phyloP scores from a whole-genome alignment of 1,140 invertebrate species.

The Aphaenogaster floridana region DNA sequence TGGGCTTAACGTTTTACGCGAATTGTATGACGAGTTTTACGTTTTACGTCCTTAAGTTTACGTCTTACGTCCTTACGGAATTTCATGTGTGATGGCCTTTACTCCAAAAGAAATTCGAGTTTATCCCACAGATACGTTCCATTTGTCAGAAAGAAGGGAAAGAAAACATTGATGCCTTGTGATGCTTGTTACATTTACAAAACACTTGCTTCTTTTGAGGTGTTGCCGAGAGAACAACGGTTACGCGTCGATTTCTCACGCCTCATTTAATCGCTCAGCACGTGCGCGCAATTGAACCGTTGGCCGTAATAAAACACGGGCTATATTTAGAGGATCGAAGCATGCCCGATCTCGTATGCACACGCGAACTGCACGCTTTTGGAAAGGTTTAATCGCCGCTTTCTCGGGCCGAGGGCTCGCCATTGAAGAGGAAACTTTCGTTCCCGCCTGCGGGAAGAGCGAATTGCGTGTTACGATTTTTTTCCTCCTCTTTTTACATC shows the following conservation, averaged over 20 bases:
- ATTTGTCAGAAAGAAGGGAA: neutral
- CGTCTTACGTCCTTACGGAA: no score
- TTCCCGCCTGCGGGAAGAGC: neutral
- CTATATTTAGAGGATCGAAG: slow-evolving; percentile 53
- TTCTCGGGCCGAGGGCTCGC: neutral
- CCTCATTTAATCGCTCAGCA: slow-evolving; percentile 17
- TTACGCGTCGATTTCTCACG: slow-evolving; percentile 7
- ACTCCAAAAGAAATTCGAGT: no score
- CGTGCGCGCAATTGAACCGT: slow-evolving; percentile 34
- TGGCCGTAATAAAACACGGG: slow-evolving; percentile 12
- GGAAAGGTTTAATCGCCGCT: slow-evolving; percentile 25
- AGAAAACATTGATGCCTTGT: neutral
- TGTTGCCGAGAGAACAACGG: neutral
- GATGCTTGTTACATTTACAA: neutral
- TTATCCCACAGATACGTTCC: neutral
- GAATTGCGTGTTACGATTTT: neutral
- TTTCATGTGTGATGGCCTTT: no score
- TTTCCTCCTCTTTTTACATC: neutral
- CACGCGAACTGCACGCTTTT: slow-evolving; percentile 30
- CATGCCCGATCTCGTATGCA: slow-evolving; percentile 17
- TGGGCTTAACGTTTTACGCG: no score
- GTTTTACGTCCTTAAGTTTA: neutral
- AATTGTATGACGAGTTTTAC: no score
- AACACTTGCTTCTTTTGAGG: neutral
- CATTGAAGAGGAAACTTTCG: neutral